phyloP scores from a whole-genome alignment of 2,797 vertebrate genomes.

The Helostoma temminkii region DNA sequence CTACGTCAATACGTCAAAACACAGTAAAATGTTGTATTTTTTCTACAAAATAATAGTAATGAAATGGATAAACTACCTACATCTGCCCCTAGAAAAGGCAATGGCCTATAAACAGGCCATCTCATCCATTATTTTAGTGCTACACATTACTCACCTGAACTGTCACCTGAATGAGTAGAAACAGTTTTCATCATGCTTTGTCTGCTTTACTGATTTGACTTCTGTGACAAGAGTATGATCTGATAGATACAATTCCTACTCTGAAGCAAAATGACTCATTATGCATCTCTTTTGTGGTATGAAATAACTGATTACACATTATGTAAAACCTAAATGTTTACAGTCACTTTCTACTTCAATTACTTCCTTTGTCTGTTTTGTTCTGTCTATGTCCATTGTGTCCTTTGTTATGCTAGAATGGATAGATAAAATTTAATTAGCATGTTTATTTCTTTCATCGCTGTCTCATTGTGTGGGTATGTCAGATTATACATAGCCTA shows the following conservation, averaged over 20 bases:
- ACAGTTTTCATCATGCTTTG: not conserved
- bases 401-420: not conserved
- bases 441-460: not conserved
- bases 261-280: not conserved
- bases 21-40: not conserved
- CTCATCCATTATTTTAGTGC: not conserved
- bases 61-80: not conserved
- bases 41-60: not conserved
- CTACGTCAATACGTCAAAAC: not conserved
- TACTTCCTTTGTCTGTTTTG: not conserved
- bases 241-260: not conserved
- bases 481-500: constrained; percentile 5
- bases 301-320: not conserved
- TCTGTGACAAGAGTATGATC: not conserved
- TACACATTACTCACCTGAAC: not conserved
- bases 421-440: not conserved
- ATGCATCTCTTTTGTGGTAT: not conserved
- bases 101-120: not conserved
- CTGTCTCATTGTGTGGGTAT: constrained; percentile 1
- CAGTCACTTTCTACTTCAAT: not conserved
- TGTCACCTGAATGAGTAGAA: not conserved
- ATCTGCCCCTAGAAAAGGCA: not conserved
- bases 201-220: not conserved
- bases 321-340: not conserved
- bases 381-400: not conserved